Conservation (phyloP, 1,140 invertebrate genomes). For the Drosophila sucinea region DNA sequence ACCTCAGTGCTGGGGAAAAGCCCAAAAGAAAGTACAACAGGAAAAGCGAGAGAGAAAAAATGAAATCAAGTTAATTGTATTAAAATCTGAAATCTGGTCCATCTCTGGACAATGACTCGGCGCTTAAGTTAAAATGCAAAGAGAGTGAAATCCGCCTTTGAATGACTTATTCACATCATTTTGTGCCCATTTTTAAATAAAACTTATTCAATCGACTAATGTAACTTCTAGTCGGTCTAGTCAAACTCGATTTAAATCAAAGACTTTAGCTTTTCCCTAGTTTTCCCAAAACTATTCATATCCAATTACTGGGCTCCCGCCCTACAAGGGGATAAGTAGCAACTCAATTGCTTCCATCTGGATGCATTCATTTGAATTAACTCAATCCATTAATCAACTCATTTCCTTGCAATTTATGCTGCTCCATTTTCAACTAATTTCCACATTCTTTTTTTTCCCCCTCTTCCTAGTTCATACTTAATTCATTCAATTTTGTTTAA, state of each 20-base stretch:
- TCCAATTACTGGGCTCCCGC: too few relatives aligned
- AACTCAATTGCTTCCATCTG: background rate
- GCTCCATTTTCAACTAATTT: constrained; percentile 5
- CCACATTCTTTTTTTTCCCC: background rate
- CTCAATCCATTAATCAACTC: constrained; percentile 4
- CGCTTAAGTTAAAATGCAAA: constrained; percentile 2
- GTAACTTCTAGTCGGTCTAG: too few relatives aligned
- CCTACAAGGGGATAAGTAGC: too few relatives aligned
- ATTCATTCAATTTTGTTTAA: constrained; percentile 7
- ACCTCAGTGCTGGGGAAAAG: background rate
- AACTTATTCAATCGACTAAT: too few relatives aligned
- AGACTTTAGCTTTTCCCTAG: too few relatives aligned
- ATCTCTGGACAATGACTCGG: background rate
- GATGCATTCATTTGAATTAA: background rate
- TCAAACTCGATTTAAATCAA: too few relatives aligned
- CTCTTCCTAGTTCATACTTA: background rate
- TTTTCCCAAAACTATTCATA: too few relatives aligned
- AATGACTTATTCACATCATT: constrained; percentile 24
- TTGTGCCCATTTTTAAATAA: background rate
- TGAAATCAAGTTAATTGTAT: constrained; percentile 12
- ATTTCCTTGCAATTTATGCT: constrained; percentile 9
- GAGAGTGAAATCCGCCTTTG: background rate
- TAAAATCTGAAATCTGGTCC: constrained; percentile 26
- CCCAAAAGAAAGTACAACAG: background rate
- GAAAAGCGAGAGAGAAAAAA: background rate